Conservation (phyloP, 1,140 invertebrate species). For the Brachionus asplanchnoidis region DNA sequence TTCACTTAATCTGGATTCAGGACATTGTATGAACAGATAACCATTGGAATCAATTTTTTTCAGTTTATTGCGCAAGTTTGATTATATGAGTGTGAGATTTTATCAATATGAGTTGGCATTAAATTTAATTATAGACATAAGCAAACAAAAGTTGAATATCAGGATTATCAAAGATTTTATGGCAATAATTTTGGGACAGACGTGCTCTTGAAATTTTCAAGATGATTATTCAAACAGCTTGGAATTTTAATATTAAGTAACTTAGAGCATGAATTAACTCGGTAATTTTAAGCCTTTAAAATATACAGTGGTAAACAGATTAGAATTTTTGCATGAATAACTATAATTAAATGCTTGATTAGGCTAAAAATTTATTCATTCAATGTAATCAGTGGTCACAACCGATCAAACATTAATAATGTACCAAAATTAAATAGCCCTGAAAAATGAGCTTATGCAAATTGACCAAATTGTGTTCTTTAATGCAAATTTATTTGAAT, state of each 20-base stretch:
- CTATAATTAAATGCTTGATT: background rate
- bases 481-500: background rate
- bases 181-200: background rate
- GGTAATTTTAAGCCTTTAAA: background rate
- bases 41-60: background rate
- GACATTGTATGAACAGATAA: background rate
- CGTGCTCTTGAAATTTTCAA: slow-evolving; percentile 1
- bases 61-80: background rate
- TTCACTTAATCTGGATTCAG: background rate
- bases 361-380: background rate
- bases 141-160: background rate
- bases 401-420: background rate
- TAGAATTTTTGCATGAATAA: background rate
- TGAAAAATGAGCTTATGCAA: background rate
- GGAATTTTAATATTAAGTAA: background rate
- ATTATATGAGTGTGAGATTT: background rate
- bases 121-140: background rate
- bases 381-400: background rate
- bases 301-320: background rate
- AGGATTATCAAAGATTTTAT: background rate
- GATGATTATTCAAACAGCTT: background rate
- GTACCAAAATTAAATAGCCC: background rate
- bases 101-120: background rate
- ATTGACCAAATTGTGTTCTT: background rate
- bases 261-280: background rate